Base-by-base conservation (phyloP, 2,888 invertebrate genomes). In the Acrobasis suavella region DNA sequence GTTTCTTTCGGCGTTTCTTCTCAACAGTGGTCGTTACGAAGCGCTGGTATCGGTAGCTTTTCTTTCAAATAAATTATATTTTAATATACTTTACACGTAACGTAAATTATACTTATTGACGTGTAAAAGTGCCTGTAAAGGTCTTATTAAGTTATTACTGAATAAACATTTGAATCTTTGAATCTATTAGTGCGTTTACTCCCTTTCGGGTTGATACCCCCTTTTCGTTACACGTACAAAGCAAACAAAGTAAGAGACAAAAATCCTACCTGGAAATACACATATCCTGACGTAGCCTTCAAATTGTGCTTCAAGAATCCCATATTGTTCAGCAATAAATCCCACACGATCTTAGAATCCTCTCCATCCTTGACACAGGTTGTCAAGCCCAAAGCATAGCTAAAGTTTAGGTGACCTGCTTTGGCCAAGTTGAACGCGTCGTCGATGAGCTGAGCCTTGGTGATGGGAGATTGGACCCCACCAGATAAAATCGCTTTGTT, bases 381-480 rank as follows among this genome's bases (percentile, higher is more conserved):
- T 9, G 95, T 93, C 22, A 96, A 75, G 2, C 94, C 93, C 15
- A 96, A 88, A 0, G 95, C 94, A 7, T 93, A 85, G 55, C 87
- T 88, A 77, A 95, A 95, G 72, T 94, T 83, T 0, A 95, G 79
- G 50, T 89, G 83, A 0, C 93, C 93, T 0, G 92, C 89, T 73
- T 94, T 93, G 14, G 95, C 95, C 9, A 95, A 78, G 76, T 94
- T 94, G 78, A 95, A 94, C 0, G 95, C 94, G 75, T 97, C 96
- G 75, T 96, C 95, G 9, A 97, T 92, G 0, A 96, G 85, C 76
- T 96, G 96, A 0, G 95, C 95, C 62, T 95, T 92, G 42, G 95
- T 94, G 3, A 94, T 87, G 0, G 94, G 87, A 0, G 94, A 93
- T 59, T 95, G 93, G 2, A 91, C 82, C 1, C 78, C 70, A 0